phyloP scores from a whole-genome alignment of 1,140 invertebrate genomes.

The Drosophila takahashii region DNA sequence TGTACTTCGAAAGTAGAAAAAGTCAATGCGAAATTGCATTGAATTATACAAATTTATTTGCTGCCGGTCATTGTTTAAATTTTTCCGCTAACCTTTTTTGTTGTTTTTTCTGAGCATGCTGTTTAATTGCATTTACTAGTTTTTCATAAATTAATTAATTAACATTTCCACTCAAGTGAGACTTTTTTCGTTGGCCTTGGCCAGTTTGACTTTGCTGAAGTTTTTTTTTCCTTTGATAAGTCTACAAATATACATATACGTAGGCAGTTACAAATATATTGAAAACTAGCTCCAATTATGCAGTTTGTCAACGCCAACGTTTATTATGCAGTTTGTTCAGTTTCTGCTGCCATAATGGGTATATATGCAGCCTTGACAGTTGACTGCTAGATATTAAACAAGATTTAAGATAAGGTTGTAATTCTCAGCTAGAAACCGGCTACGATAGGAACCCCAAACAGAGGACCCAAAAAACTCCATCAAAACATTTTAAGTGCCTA shows the following conservation, averaged over 20 bases:
- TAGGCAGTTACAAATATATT: conserved; percentile 33
- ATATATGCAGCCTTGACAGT: conserved; percentile 7
- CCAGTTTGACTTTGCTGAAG: conserved; percentile 32
- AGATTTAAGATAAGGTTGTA: conserved; percentile 1
- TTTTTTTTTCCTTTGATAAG: conserved; percentile 17
- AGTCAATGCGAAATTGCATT: background rate
- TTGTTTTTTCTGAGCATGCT: conserved; percentile 5
- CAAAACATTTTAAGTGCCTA: conserved; percentile 9
- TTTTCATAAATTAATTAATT: conserved; percentile 70
- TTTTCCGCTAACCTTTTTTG: conserved; percentile 13
- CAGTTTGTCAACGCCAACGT: conserved; percentile 46
- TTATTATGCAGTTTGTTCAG: conserved; percentile 36
- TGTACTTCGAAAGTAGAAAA: too few relatives aligned
- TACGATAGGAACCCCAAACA: background rate
- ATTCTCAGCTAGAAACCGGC: background rate
- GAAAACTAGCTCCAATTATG: conserved; percentile 45
- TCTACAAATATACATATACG: conserved; percentile 23
- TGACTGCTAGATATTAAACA: background rate
- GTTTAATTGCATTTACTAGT: conserved; percentile 40
- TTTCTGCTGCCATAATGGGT: conserved; percentile 16
- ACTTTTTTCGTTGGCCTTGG: conserved; percentile 49
- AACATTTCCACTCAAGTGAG: conserved; percentile 63
- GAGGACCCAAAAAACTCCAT: background rate
- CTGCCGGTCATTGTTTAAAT: conserved; percentile 3
- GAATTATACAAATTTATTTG: background rate